Conservation (phyloP, 2,113 vertebrate genomes). For the Apteryx owenii region DNA sequence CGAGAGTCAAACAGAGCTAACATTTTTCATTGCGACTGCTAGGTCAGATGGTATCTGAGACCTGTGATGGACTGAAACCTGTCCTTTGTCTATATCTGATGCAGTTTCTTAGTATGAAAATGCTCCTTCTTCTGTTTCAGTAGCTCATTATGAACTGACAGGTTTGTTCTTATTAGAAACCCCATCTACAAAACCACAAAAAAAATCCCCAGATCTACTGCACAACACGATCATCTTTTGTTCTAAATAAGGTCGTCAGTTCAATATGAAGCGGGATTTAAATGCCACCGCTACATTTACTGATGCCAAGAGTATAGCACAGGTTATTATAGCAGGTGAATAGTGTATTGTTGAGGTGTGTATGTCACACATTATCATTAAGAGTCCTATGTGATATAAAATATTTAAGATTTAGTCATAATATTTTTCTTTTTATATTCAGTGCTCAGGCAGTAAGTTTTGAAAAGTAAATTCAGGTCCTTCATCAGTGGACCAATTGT, state of each 20-base stretch:
- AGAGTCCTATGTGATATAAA: neutral
- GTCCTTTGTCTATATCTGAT: neutral
- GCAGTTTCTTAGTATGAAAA: neutral
- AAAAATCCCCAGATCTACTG: rapidly evolving
- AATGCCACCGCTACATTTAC: slow-evolving; percentile 15
- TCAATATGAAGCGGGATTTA: slow-evolving; percentile 48
- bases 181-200: neutral
- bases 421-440: neutral
- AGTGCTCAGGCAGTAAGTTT: neutral
- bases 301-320: neutral
- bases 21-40: neutral
- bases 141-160: neutral
- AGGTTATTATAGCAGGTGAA: neutral
- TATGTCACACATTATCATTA: neutral
- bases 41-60: neutral
- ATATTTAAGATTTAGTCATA: neutral
- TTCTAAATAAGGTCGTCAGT: slow-evolving; percentile 22
- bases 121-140: neutral
- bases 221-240: neutral
- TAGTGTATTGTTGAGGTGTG: neutral
- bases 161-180: neutral
- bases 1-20: neutral
- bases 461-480: neutral
- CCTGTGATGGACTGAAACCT: neutral
- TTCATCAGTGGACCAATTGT: neutral